A percentile compares a stretch with the other conserved stretches of the same genome.
phyloP scores from a whole-genome alignment of 2,888 invertebrate species.

The Chymomyza caudatula region DNA sequence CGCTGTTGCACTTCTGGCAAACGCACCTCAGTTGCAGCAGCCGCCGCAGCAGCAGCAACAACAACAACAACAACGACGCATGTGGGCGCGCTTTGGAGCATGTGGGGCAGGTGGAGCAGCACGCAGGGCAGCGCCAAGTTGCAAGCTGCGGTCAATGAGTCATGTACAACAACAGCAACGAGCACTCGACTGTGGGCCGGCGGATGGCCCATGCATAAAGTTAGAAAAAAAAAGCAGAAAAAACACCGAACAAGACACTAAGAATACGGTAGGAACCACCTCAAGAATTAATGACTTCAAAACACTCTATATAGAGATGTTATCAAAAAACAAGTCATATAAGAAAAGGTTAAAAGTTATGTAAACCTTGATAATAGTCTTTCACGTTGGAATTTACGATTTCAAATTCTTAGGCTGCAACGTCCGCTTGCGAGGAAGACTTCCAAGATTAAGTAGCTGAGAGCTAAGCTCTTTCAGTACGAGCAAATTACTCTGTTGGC shows the following conservation, averaged over 20 bases:
- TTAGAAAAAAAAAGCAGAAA: constrained; percentile 9
- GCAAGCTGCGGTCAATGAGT: constrained; percentile 55
- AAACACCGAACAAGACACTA: no score
- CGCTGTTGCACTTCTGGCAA: constrained; percentile 48
- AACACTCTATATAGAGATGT: not conserved
- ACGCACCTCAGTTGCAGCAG: constrained; percentile 56
- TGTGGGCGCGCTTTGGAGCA: constrained; percentile 16
- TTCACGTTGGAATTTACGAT: no score
- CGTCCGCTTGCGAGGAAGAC: no score
- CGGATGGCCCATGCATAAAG: constrained; percentile 3
- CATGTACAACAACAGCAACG: constrained; percentile 26
- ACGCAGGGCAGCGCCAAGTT: not conserved
- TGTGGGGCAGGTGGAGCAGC: constrained; percentile 7
- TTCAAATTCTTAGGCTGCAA: no score
- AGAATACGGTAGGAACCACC: not conserved
- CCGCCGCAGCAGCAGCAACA: constrained; percentile 6
- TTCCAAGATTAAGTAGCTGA: no score
- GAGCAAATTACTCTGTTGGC: no score
- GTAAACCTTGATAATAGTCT: no score
- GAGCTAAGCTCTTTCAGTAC: no score
- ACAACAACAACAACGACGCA: constrained; percentile 39
- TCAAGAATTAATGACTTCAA: not conserved
- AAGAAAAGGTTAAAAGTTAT: no score
- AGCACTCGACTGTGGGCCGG: constrained; percentile 48
- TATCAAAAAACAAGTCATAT: no score